phyloP scores from a whole-genome alignment of 1,140 invertebrate genomes.

The Drosophila pandora region DNA sequence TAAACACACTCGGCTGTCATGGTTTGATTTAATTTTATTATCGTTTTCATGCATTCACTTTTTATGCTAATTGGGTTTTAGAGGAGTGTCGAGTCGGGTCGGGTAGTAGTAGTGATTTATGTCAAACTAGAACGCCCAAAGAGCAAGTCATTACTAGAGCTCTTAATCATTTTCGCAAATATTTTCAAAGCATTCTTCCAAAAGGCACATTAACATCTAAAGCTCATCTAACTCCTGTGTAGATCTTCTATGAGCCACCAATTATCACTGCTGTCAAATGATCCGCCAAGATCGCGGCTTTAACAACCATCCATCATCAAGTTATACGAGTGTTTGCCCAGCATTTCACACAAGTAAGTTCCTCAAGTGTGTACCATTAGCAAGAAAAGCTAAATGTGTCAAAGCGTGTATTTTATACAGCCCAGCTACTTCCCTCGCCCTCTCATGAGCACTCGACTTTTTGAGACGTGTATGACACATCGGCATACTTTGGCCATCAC shows the following conservation, averaged over 20 bases:
- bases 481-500: conserved; percentile 44
- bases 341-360: conserved; percentile 35
- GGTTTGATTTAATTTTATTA: conserved; percentile 55
- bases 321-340: conserved; percentile 26
- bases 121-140: not conserved
- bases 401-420: conserved; percentile 23
- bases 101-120: conserved; percentile 1
- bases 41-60: conserved; percentile 26
- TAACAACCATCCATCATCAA: conserved; percentile 15
- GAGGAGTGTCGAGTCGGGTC: conserved; percentile 22
- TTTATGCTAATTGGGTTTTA: conserved; percentile 51
- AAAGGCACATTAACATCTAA: not conserved
- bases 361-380: conserved; percentile 33
- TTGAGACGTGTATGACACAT: conserved; percentile 25
- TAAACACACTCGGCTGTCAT: conserved; percentile 59
- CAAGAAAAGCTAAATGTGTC: conserved; percentile 32
- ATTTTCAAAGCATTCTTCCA: not conserved
- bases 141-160: not conserved
- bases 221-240: not conserved
- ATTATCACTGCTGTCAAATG: conserved; percentile 7
- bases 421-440: conserved; percentile 2
- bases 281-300: conserved; percentile 3
- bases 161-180: not conserved
- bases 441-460: conserved; percentile 22
- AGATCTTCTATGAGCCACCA: not conserved